Evolutionary conservation across 2,113 vertebrate species (phyloP).

Genomic region (Alosa alosa): DNA sequence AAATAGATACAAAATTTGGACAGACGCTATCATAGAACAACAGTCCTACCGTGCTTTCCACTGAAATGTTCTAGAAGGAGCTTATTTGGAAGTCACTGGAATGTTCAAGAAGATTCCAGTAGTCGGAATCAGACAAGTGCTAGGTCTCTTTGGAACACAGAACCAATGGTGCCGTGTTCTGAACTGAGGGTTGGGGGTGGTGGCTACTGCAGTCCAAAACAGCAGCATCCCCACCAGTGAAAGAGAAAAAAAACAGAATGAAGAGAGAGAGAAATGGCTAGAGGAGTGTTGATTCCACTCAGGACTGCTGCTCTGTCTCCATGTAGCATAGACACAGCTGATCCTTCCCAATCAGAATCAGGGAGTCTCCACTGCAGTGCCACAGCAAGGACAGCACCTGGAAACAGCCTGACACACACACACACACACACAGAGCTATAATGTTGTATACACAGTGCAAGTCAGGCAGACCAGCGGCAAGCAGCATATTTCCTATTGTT

Average conservation of each 20-base stretch:
- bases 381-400: slow-evolving; percentile 82
- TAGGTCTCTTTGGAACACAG: not conserved
- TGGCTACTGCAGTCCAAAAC: not conserved
- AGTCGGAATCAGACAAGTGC: not conserved
- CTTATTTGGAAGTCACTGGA: not conserved
- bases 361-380: slow-evolving; percentile 77
- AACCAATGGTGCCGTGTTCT: not conserved
- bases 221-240: not conserved
- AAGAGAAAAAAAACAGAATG: too few species aligned
- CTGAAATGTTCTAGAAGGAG: not conserved
- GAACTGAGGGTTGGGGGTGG: not conserved
- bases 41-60: not conserved
- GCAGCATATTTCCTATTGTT: too few species aligned
- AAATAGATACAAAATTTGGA: not conserved
- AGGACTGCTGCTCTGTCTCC: slow-evolving; percentile 62
- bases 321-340: slow-evolving; percentile 90
- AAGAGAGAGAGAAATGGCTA: not conserved
- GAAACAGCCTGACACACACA: slow-evolving; percentile 75
- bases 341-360: slow-evolving; percentile 86
- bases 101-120: not conserved
- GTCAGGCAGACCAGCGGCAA: too few species aligned
- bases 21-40: not conserved
- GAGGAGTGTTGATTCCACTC: not conserved
- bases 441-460: too few species aligned
- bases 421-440: not conserved